Base-by-base conservation (phyloP, 2,113 vertebrate genomes). In the Scomber japonicus region DNA sequence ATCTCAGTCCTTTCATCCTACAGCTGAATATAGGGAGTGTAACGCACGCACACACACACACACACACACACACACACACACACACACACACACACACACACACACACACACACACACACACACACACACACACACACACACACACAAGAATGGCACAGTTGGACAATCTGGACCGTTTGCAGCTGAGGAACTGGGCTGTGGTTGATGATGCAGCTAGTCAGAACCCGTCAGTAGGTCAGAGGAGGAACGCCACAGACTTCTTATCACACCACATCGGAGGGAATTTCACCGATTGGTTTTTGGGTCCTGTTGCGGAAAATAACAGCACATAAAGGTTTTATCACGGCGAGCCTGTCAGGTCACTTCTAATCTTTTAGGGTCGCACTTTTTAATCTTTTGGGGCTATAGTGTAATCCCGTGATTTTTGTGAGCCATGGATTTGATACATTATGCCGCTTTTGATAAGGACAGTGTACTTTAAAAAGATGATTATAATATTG, bases 311-410 rank as follows among this genome's bases (percentile, higher is more conserved):
- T 46, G 35, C 19, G 13, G 31, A 65, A 82, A 81, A 87, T 75
- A 77, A 82, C 66, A 70, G 49, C 83, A 80, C 46, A 53, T 77
- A 65, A 83, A 84, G 81, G 81, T 87, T 88, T 90, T 91, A 89
- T 86, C 68, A 62, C 84, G 46, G 64, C 24, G 10, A 73, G 75
- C 80, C 82, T 81, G 85, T 87, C 78, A 24, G 90, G 86, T 91
- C 88, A 90, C 73, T 81, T 72, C 63, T 92, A 90, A 93, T 88
- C 92, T 90, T 86, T 90, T 86, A 71, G 83, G 86, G 82, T 85
- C 75, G 13, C 75, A 83, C 79, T 83, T 87, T 90, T 88, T 91
- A 91, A 92, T 93, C 89, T 89, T 85, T 81, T 14, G 2, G 50
- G 71, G 55, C 75, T 76, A 72, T 71, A 77, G 85, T 90, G 83